Evolutionary conservation across 1,140 invertebrate species (phyloP).

Genomic region (Lepidurus couesii): DNA sequence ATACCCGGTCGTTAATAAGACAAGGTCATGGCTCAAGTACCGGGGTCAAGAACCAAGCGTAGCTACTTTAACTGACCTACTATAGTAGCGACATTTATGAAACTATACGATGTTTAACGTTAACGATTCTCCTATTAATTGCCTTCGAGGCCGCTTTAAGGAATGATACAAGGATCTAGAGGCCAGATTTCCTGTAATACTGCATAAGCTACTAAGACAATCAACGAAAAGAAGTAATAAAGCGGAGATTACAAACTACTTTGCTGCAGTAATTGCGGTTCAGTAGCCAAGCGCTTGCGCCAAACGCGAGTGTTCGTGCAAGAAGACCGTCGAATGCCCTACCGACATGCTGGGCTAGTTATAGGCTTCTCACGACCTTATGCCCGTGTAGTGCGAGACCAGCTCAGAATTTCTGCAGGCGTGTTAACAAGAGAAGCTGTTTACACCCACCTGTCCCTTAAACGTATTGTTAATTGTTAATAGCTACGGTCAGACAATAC

Average conservation of each 20-base stretch:
- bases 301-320: not conserved
- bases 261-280: not conserved
- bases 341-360: conserved; percentile 3
- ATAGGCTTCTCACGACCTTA: conserved; percentile 12
- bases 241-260: not conserved
- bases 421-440: not conserved
- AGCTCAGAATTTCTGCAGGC: not conserved
- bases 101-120: too few relatives aligned
- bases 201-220: not conserved
- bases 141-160: too few relatives aligned
- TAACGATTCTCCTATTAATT: too few relatives aligned
- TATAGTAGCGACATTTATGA: too few relatives aligned
- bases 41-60: too few relatives aligned
- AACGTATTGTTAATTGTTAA: not conserved
- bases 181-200: not conserved
- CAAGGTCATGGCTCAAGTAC: too few relatives aligned
- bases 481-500: not conserved
- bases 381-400: not conserved
- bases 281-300: not conserved
- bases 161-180: too few relatives aligned
- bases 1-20: too few relatives aligned
- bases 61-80: too few relatives aligned
- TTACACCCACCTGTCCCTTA: not conserved
- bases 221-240: not conserved
- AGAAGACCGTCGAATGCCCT: not conserved